Conservation (phyloP, 1,140 invertebrate species). For the Lerema accius region DNA sequence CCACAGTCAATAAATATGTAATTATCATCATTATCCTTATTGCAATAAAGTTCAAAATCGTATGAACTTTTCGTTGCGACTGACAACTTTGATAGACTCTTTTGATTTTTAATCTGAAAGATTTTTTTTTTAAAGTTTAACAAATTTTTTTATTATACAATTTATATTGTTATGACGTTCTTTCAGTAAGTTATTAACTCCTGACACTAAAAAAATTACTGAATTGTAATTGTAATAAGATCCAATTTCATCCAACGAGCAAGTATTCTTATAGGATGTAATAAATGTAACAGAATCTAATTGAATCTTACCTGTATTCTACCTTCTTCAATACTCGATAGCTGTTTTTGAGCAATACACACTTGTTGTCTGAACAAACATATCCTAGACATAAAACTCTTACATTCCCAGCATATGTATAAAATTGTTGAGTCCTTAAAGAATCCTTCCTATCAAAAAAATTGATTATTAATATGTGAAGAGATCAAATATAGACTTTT, state of each 20-base stretch:
- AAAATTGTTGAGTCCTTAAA: slow-evolving; percentile 49
- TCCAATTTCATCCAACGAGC: no score
- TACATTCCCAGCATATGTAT: slow-evolving; percentile 62
- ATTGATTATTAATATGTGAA: no score
- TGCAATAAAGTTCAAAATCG: background rate
- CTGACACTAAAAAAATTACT: no score
- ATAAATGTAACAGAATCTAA: no score
- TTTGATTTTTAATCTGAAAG: slow-evolving; percentile 4
- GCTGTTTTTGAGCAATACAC: slow-evolving; percentile 45
- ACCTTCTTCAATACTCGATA: slow-evolving; percentile 45
- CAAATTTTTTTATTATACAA: no score
- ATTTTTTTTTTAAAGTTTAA: no score
- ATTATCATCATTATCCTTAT: background rate
- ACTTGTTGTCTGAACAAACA: slow-evolving; percentile 49
- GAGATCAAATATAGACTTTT: no score
- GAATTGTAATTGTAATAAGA: no score
- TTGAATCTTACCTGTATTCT: slow-evolving; percentile 45
- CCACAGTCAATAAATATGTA: slow-evolving; percentile 56
- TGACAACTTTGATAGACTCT: slow-evolving; percentile 1
- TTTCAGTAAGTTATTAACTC: no score
- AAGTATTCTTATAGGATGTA: no score
- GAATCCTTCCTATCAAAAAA: slow-evolving; percentile 51
- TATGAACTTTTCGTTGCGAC: slow-evolving; percentile 6
- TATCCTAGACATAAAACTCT: slow-evolving; percentile 45
- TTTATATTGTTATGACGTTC: no score